These are phyloP conservation scores for Epinephelus coioides DNA, from an alignment of 2,797 vertebrate species.

Conservation along the genomic window DNA sequence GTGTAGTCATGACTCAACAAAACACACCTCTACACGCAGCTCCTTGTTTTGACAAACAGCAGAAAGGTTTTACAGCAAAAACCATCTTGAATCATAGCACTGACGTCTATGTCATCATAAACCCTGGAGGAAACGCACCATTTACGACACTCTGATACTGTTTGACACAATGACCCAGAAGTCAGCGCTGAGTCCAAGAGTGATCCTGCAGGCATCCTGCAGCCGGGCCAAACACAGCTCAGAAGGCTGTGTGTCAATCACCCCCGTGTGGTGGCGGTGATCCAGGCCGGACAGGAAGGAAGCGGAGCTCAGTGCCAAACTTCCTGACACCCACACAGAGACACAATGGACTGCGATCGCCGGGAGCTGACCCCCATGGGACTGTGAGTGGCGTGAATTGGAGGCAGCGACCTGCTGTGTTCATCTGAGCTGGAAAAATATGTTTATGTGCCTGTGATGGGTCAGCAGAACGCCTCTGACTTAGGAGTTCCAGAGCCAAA, in stretches of 20 bases:
- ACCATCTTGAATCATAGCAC: background rate
- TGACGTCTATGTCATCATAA: background rate
- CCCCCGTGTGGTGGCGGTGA: slow-evolving; percentile 37
- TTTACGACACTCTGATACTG: slow-evolving; percentile 9
- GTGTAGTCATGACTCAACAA: slow-evolving; percentile 25
- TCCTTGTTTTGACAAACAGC: slow-evolving; percentile 23
- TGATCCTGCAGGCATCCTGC: slow-evolving; percentile 77
- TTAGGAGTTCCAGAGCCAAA: background rate
- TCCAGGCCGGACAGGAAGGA: slow-evolving; percentile 78
- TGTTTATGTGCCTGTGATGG: slow-evolving; percentile 50
- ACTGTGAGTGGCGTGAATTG: slow-evolving; percentile 39
- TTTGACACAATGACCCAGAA: slow-evolving; percentile 55
- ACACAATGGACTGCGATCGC: slow-evolving; percentile 73
- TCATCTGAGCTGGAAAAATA: slow-evolving; percentile 64
- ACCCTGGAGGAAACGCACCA: slow-evolving; percentile 32
- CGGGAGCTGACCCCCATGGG: slow-evolving; percentile 42
- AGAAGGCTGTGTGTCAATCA: slow-evolving; percentile 72
- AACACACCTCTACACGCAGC: background rate
- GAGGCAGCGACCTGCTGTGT: slow-evolving; percentile 52
- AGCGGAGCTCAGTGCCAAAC: slow-evolving; percentile 75
- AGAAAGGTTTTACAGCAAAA: slow-evolving; percentile 22
- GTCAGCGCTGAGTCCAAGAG: slow-evolving; percentile 40
- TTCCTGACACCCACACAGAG: slow-evolving; percentile 81
- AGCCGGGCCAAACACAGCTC: slow-evolving; percentile 48
- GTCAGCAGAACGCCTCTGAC: slow-evolving; percentile 53